Percentiles rank a stretch among this genome's conserved stretches.
These are phyloP conservation scores for Anoura caudifer DNA, from an alignment of 2,113 vertebrate genomes.

Conservation along the genomic window DNA sequence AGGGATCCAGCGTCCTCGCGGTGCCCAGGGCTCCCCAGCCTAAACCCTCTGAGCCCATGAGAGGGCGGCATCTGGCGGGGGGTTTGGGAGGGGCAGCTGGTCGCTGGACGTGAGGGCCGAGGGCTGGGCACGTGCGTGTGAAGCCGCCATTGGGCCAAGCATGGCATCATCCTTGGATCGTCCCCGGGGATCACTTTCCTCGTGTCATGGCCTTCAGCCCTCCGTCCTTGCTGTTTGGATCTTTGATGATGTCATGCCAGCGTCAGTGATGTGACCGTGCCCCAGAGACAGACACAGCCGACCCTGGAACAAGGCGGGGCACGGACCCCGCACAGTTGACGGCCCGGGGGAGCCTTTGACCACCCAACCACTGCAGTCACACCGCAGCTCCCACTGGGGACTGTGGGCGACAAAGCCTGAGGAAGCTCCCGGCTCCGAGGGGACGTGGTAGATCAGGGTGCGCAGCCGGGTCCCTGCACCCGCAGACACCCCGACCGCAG, in stretches of 20 bases:
- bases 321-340: neutral
- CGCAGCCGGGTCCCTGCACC: no score
- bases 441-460: no score
- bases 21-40: neutral
- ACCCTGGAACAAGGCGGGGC: neutral
- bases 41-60: no score
- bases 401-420: no score
- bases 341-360: accelerated
- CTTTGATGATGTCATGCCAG: neutral
- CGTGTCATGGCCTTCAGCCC: neutral
- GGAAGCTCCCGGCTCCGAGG: accelerated
- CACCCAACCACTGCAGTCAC: neutral
- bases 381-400: neutral
- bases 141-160: neutral
- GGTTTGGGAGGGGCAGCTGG: neutral
- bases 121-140: neutral
- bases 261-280: neutral
- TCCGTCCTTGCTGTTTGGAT: neutral
- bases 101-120: accelerated
- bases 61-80: neutral
- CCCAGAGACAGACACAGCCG: neutral
- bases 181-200: neutral
- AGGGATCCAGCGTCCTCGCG: neutral
- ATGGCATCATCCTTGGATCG: neutral
- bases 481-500: no score